Percentiles rank a stretch among this genome's conserved stretches.
Conservation (phyloP, 2,797 vertebrate genomes). For the Hydrophis major region DNA sequence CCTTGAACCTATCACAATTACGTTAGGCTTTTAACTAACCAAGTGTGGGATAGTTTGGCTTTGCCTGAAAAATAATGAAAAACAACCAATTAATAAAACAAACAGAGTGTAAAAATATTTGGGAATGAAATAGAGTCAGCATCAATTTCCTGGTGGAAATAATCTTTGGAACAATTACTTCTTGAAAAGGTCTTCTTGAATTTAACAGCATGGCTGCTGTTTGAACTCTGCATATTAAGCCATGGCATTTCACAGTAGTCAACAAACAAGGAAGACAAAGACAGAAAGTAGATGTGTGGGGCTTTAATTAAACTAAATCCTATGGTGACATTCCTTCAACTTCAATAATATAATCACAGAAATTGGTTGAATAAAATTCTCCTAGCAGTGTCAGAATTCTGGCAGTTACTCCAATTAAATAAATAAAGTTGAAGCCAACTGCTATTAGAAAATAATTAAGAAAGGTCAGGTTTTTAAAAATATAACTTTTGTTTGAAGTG, state of each 20-base stretch:
- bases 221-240: neutral
- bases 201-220: constrained; percentile 19
- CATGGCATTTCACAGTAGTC: constrained; percentile 26
- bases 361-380: constrained; percentile 30
- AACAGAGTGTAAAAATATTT: constrained; percentile 48
- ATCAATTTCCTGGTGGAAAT: neutral
- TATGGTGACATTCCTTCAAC: constrained; percentile 32
- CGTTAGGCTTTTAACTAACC: constrained; percentile 54
- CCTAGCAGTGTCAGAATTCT: neutral
- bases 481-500: neutral
- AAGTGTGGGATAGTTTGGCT: constrained; percentile 37
- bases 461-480: constrained; percentile 47
- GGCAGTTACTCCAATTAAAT: no score
- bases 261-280: neutral
- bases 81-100: constrained; percentile 56
- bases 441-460: constrained; percentile 42
- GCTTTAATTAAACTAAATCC: constrained; percentile 36
- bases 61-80: constrained; percentile 51
- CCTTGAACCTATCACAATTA: constrained; percentile 40
- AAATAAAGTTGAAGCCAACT: neutral
- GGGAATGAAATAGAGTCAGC: constrained; percentile 33
- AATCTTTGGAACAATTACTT: constrained; percentile 15
- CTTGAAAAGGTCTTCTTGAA: constrained; percentile 39
- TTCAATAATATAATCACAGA: fast-evolving
- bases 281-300: neutral